These are phyloP conservation scores for Erythrolamprus reginae DNA, from an alignment of 2,113 vertebrate genomes.

Conservation along the genomic window DNA sequence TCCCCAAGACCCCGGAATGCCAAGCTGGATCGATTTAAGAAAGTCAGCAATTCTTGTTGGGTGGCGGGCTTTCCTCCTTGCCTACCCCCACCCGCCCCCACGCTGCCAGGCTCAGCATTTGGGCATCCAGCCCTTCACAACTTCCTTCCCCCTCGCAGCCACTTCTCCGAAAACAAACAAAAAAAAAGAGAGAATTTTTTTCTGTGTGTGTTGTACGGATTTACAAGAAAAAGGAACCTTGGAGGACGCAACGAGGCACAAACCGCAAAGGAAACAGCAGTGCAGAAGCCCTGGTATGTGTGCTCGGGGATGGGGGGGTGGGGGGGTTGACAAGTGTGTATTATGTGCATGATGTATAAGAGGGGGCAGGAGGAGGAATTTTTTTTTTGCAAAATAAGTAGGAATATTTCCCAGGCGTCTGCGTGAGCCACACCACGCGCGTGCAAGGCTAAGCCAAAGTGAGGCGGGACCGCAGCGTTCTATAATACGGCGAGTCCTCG, in stretches of 20 bases:
- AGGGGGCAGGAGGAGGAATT: neutral
- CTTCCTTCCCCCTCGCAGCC: neutral
- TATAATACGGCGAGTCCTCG: neutral
- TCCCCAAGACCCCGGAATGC: rapidly evolving
- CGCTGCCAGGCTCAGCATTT: neutral
- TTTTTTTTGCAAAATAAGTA: neutral
- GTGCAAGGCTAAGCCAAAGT: neutral
- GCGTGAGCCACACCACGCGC: neutral
- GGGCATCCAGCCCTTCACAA: neutral
- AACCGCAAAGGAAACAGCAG: neutral
- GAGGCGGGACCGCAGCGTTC: neutral
- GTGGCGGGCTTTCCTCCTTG: neutral
- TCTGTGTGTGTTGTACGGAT: neutral
- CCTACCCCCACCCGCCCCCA: neutral
- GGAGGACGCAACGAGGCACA: neutral
- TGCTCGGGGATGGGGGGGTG: neutral
- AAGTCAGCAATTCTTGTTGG: neutral
- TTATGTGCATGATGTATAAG: rapidly evolving
- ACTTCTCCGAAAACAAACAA: neutral
- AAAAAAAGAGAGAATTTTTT: neutral
- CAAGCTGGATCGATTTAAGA: no score
- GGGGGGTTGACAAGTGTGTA: no score
- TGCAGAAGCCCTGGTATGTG: neutral
- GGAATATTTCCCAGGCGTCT: neutral
- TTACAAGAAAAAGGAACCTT: conserved; percentile 15